A percentile compares a stretch with the other conserved stretches of the same genome.
phyloP scores from a whole-genome alignment of 1,140 invertebrate species.

The Thereuonema tuberculata region DNA sequence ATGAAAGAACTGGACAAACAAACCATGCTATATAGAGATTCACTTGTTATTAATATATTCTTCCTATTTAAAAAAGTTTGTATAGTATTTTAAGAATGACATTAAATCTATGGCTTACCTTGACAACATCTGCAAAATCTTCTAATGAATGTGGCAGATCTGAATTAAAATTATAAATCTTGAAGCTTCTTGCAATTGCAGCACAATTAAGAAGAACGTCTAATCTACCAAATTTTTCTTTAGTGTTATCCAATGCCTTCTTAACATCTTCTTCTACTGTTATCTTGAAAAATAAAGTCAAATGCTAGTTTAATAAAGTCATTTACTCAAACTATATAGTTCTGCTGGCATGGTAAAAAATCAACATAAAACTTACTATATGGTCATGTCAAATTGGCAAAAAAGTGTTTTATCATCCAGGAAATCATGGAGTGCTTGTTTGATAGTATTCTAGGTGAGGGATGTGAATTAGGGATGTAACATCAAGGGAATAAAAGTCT shows the following conservation, averaged over 20 bases:
- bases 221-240: conserved; percentile 68
- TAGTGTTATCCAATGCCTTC: conserved; percentile 53
- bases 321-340: too few relatives aligned
- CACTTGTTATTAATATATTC: not conserved
- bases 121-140: conserved; percentile 32
- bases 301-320: not conserved
- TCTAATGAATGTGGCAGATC: conserved; percentile 51
- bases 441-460: too few relatives aligned
- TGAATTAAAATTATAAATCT: conserved; percentile 84
- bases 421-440: too few relatives aligned
- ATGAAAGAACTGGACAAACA: too few relatives aligned
- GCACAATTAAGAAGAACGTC: conserved; percentile 91
- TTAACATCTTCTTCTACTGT: conserved; percentile 66
- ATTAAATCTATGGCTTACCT: conserved; percentile 32
- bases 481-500: too few relatives aligned
- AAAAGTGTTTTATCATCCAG: too few relatives aligned
- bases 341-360: too few relatives aligned
- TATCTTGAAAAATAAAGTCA: conserved; percentile 42
- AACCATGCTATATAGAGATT: conserved; percentile 13
- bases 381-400: too few relatives aligned
- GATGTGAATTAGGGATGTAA: too few relatives aligned
- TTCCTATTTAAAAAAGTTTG: too few relatives aligned
- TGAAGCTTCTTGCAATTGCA: conserved; percentile 73
- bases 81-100: too few relatives aligned
- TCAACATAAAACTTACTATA: too few relatives aligned